Evolutionary conservation across 1,140 invertebrate species (phyloP), one percentile per base, ranked within the genome.

Genomic region (Drosophila biarmipes): DNA sequence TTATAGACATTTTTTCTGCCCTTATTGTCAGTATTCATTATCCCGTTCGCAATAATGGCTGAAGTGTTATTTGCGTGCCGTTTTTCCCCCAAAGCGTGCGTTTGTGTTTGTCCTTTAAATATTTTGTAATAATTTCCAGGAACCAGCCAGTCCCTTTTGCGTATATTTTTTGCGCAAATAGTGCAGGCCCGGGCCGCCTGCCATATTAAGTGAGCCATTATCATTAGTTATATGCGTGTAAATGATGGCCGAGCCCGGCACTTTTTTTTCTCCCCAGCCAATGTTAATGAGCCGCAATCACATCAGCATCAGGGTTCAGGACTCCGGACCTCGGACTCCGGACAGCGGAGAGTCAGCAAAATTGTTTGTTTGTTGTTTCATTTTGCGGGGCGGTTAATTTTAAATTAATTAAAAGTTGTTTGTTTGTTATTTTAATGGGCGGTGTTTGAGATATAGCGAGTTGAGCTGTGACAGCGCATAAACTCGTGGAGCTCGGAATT

Each of bases 201-300:
- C 61, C 79, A 77, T 81, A 80, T 79, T 74, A 81, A 81, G 67
- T 81, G 73, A 81, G 61, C 73, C 61, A 81, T 81, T 81, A 81
- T 67, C 78, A 81, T 77, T 81, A 81, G 78, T 81, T 81, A 77
- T 81, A 59, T 71, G 52, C 38, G 53, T 58, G 54, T 69, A 46
- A 53, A 49, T 63, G 67, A 48, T 62, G 43, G 35, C 45, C 59
- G 40, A 51, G 58, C 58, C 71, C 42, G 49, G 55, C 19, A 52
- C 21, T 42, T 38, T 56, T 64, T 53, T 62, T n/a, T n/a, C n/a
- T 53, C 29, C 21, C 40, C 52, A 31, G 57, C 71, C 58, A 63
- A 56, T 72, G 72, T 76, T 77, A 80, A 80, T 80, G 78, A 80
- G 51, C 73, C 56, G 63, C 69, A 81, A 81, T 80, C 59, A 77